Percentiles rank a stretch among this genome's conserved stretches.
Evolutionary conservation across 2,797 vertebrate species (phyloP).

Genomic region (Lacerta agilis): DNA sequence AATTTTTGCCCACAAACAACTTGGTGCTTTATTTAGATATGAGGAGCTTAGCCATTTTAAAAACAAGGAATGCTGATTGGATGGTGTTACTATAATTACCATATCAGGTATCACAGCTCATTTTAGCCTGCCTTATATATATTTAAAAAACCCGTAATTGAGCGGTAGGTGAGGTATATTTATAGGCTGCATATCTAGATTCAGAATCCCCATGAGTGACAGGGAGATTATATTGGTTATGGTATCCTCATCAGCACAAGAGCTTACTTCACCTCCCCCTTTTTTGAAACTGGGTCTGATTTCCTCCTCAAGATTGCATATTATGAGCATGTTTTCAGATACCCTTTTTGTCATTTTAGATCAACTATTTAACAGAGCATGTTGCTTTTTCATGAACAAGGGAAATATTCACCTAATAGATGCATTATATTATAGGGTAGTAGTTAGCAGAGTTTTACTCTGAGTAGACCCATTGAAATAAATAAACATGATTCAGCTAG

Average conservation of each 20-base stretch:
- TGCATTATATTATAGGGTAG: neutral
- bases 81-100: constrained; percentile 61
- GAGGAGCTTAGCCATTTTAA: constrained; percentile 47
- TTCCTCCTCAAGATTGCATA: neutral
- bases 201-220: constrained; percentile 34
- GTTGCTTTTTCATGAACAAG: neutral
- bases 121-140: constrained; percentile 60
- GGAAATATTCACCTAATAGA: constrained; percentile 5
- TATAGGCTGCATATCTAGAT: constrained; percentile 38
- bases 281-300: constrained; percentile 32
- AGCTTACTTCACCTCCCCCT: constrained; percentile 45
- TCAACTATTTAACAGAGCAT: accelerated
- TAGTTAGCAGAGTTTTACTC: no score
- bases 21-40: constrained; percentile 47
- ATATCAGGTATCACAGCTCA: constrained; percentile 58
- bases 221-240: constrained; percentile 36
- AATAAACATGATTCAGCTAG: no score
- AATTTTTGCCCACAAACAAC: constrained; percentile 52
- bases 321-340: neutral
- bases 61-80: constrained; percentile 59
- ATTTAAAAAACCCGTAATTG: constrained; percentile 50
- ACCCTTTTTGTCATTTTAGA: constrained; percentile 5
- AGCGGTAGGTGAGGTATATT: constrained; percentile 44
- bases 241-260: constrained; percentile 19
- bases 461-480: no score